These are phyloP conservation scores for Onychomys arenicola DNA, from an alignment of 2,797 vertebrate species.

Conservation along the genomic window DNA sequence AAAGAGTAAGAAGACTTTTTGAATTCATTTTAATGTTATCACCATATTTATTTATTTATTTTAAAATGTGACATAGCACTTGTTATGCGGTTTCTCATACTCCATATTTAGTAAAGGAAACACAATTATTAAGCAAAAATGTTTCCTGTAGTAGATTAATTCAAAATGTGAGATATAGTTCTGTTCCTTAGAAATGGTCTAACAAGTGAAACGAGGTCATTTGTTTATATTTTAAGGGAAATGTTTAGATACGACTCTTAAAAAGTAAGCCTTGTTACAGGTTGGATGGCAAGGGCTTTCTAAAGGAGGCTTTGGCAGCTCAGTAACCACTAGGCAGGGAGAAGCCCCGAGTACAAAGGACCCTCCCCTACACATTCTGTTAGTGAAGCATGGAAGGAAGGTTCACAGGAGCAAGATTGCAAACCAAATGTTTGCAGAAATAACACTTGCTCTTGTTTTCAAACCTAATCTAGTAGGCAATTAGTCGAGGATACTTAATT, in stretches of 20 bases:
- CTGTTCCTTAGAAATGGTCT: constrained; percentile 6
- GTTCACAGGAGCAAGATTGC: neutral
- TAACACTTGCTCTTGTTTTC: constrained; percentile 26
- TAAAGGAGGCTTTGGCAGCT: neutral
- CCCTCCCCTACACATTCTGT: neutral
- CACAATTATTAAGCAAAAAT: constrained; percentile 24
- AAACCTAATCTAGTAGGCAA: constrained; percentile 3
- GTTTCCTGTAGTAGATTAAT: neutral
- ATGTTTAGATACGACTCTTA: neutral
- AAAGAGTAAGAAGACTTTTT: neutral
- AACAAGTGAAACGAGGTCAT: neutral
- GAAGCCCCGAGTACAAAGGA: neutral
- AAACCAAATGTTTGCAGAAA: neutral
- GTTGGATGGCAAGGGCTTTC: neutral
- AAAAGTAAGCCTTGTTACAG: constrained; percentile 14
- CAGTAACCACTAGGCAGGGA: neutral
- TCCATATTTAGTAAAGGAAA: constrained; percentile 6
- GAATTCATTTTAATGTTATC: neutral
- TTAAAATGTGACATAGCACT: constrained; percentile 7
- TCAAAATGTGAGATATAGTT: neutral
- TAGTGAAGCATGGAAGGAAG: neutral
- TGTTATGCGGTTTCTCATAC: neutral
- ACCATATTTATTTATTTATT: constrained; percentile 25
- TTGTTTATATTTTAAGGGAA: neutral
- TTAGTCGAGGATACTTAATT: constrained; percentile 3